Evolutionary conservation across 2,797 vertebrate genomes (phyloP), one percentile per base, ranked within the genome.

Genomic region (Oreonectes daqikongensis): DNA sequence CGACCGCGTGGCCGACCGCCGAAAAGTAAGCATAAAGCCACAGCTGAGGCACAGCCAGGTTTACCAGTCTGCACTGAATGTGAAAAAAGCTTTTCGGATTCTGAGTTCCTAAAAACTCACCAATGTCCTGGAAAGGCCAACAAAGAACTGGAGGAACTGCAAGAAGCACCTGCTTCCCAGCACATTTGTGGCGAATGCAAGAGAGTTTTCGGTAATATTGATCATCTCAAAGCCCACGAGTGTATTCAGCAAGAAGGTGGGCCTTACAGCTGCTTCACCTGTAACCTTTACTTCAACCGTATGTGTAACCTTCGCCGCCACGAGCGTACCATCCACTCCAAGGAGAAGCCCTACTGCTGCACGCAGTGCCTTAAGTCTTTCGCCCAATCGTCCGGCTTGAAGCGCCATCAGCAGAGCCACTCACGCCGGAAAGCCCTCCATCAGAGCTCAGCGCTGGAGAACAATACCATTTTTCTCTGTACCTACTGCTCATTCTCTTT

Each of bases 401-500:
- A 90, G n/a, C 90, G 90, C 59, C 93, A 94, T 22, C 91, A 90
- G 84, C 90, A 90, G 69, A 88, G 80, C 20, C 88, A 92, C 40
- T 82, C 79, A 0, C 92, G 90, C 12, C 82, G 86, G 77, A 89
- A 88, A 38, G 20, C 64, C 17, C 72, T 73, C 61, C 78, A 63
- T 0, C 81, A 80, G 77, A 75, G 72, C 42, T 55, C 83, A 0
- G 57, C 61, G 0, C 63, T 63, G 65, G 38, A 69, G 24, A 65
- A 73, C 6, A 69, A 78, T 50, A 59, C 72, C 18, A 80, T 92
- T 1, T 93, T 90, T 81, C 74, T 90, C 0, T 94, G 93, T 80
- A 65, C 89, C 0, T 88, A 89, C 79, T 94, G 93, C 61, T 87
- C 91, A 57, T 93, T 93, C 84, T 94, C 93, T 78, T 94, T 94